phyloP scores from a whole-genome alignment of 2,888 invertebrate genomes.

The Tribolium freemani region DNA sequence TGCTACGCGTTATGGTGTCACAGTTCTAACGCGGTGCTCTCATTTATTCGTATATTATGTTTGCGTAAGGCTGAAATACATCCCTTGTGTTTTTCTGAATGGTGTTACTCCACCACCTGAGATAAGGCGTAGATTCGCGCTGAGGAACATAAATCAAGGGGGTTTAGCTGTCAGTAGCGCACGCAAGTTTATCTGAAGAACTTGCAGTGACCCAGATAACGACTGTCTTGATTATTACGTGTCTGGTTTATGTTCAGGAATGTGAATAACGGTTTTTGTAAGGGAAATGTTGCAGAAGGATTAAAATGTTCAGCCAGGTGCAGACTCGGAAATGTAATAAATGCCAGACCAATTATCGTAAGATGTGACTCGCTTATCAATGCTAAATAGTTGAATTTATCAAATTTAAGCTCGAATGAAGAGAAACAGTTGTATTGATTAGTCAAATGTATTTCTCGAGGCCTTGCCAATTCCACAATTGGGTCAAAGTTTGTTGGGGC shows the following conservation, averaged over 20 bases:
- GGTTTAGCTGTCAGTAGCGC: slow-evolving; percentile 26
- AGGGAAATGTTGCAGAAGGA: not conserved
- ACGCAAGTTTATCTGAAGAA: slow-evolving; percentile 39
- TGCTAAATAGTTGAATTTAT: too few relatives aligned
- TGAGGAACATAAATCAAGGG: slow-evolving; percentile 27
- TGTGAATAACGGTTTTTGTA: slow-evolving; percentile 17
- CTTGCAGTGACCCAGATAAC: slow-evolving; percentile 33
- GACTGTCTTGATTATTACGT: slow-evolving; percentile 22
- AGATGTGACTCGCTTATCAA: too few relatives aligned
- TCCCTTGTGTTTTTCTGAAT: not conserved
- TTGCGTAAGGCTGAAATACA: not conserved
- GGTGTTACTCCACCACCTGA: slow-evolving; percentile 5
- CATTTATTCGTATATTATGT: not conserved
- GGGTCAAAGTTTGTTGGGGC: not conserved
- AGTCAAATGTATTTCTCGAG: not conserved
- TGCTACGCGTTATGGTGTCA: not conserved
- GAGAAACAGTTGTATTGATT: not conserved
- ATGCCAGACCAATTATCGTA: too few relatives aligned
- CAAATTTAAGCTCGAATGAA: not conserved
- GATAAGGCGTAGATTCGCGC: slow-evolving; percentile 19
- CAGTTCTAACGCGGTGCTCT: not conserved
- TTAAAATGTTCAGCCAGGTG: not conserved
- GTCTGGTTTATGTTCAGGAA: slow-evolving; percentile 13
- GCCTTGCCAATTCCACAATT: not conserved
- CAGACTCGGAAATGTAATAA: too few relatives aligned